Evolutionary conservation across 2,797 vertebrate species (phyloP).

Genomic region (Dipus sagitta): DNA sequence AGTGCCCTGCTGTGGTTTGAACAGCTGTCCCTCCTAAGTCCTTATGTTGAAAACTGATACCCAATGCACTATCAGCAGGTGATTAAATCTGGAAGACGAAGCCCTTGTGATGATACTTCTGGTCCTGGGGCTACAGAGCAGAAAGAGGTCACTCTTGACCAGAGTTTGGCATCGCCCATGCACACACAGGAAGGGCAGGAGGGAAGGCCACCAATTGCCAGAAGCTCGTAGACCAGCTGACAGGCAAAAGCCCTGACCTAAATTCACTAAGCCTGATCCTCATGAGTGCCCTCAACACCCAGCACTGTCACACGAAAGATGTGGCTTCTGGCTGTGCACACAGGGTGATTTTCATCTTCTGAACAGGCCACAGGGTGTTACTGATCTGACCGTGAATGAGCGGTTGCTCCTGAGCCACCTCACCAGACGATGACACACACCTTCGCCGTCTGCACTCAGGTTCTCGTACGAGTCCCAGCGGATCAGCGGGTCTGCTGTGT

Average conservation of each 20-base stretch:
- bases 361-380: too few relatives aligned
- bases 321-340: background rate
- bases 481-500: conserved; percentile 93
- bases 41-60: background rate
- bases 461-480: conserved; percentile 98
- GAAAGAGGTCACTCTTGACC: too few relatives aligned
- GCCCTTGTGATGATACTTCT: background rate
- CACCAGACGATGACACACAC: conserved; percentile 82
- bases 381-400: rapidly evolving
- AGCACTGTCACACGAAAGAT: background rate
- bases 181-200: background rate
- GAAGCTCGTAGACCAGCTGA: too few relatives aligned
- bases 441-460: conserved; percentile 92
- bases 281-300: background rate
- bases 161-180: background rate
- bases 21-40: background rate
- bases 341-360: background rate
- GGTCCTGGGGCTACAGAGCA: background rate
- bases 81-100: background rate
- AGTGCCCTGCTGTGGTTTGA: background rate
- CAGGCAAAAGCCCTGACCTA: background rate
- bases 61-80: background rate
- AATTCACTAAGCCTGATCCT: background rate
- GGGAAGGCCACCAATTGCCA: background rate
- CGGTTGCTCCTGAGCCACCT: background rate